Evolutionary conservation across 2,888 invertebrate genomes (phyloP).

Genomic region (Yponomeuta cagnagella): DNA sequence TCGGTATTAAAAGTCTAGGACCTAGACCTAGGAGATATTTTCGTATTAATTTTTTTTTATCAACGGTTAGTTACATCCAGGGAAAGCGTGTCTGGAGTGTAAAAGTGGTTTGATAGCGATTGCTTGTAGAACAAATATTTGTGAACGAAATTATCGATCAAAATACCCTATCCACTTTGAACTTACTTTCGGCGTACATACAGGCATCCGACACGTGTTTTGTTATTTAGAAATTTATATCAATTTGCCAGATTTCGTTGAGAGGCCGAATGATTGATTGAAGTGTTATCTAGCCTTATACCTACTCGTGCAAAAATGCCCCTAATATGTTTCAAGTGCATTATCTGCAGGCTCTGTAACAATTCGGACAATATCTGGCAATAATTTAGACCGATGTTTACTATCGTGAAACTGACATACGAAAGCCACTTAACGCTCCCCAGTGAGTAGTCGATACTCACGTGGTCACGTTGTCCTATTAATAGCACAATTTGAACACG

Average conservation of each 20-base stretch:
- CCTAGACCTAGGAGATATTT: too few relatives aligned
- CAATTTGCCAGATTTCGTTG: neutral
- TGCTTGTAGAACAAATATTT: neutral
- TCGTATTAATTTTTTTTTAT: too few relatives aligned
- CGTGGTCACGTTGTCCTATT: neutral
- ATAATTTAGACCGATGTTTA: too few relatives aligned
- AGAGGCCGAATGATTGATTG: neutral
- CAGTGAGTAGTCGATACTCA: neutral
- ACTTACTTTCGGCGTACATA: neutral
- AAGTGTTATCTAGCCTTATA: neutral
- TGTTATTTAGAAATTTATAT: neutral
- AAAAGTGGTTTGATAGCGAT: constrained; percentile 5
- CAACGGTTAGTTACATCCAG: too few relatives aligned
- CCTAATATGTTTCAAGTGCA: neutral
- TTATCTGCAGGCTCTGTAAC: neutral
- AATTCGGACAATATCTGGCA: too few relatives aligned
- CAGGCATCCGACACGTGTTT: neutral
- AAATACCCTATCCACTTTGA: constrained; percentile 1
- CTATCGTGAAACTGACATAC: neutral
- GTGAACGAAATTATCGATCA: neutral
- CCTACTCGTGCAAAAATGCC: neutral
- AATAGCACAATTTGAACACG: neutral
- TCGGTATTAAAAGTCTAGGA: too few relatives aligned
- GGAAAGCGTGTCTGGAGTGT: too few relatives aligned
- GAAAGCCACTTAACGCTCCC: neutral